Base-by-base conservation (phyloP, 1,140 invertebrate genomes). In the Cephus cinctus region DNA sequence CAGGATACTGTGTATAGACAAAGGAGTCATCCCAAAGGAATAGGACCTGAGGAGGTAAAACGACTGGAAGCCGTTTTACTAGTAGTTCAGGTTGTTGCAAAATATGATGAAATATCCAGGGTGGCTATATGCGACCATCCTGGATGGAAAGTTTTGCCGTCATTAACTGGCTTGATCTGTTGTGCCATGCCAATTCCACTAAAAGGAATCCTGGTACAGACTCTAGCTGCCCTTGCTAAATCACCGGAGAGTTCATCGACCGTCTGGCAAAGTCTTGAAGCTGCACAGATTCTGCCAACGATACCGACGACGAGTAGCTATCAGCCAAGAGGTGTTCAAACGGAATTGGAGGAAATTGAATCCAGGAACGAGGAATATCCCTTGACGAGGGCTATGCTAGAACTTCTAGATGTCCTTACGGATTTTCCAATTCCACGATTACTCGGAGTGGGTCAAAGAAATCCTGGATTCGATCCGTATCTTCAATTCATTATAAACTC, bases 391-490 rank as follows among this genome's bases (percentile, higher is more conserved):
- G 90, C 89, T 2, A 86, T 96, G 65, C 74, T 98, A 0, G 73
- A 84, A 44, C 75, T 97, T 1, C 65, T 98, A 1, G 83, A 88
- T 59, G 81, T 83, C 1, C 76, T 98, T 5, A 87, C 90, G 5
- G 82, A 86, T 57, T 86, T 83, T 14, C 81, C 83, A 9, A 80
- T 93, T 41, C 91, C 92, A 0, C 77, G 84, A 48, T 81, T 86
- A n/a, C 75, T 96, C 4, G 92, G 92, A 5, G 85, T 86, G 2
- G 90, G 90, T 0, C 76, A 83, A 3, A 78, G 93, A n/a, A 81
- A 84, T 34, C 90, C 92, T 2, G 92, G 94, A 1, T 89, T 96
- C 53, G 87, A 92, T 74, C 92, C 93, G 0, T 97, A 96, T 66
- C 69, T 96, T 9, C 81, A 87, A 3, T 95, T 94, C 67, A 83